These are phyloP conservation scores for Antechinus stuartii DNA, from an alignment of 2,113 vertebrate genomes.

Conservation along the genomic window DNA sequence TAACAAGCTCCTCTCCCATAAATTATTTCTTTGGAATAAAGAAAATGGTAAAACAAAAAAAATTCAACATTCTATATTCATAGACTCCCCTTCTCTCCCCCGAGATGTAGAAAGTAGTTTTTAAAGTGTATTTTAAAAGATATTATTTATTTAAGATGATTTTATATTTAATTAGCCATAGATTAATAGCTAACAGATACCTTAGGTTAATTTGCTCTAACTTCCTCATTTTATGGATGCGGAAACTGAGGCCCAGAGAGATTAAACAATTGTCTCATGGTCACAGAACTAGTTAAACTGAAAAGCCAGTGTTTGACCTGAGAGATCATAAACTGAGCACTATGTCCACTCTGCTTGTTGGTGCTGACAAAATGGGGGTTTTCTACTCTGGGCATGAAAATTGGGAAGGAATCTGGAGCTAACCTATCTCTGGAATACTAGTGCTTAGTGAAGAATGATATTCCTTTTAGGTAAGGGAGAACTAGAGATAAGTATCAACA, in stretches of 20 bases:
- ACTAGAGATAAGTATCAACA: neutral
- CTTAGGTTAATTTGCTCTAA: neutral
- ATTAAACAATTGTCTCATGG: neutral
- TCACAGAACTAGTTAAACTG: neutral
- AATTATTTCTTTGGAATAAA: neutral
- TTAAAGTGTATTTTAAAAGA: neutral
- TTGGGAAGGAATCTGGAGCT: neutral
- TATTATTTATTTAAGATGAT: neutral
- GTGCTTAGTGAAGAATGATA: neutral
- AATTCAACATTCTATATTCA: neutral
- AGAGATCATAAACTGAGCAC: neutral
- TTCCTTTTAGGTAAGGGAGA: neutral
- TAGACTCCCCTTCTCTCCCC: neutral
- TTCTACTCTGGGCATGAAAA: neutral
- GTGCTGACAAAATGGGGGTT: neutral
- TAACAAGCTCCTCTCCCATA: neutral
- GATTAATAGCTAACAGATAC: neutral
- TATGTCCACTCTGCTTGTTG: neutral
- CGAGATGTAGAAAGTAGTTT: neutral
- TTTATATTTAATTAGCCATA: neutral
- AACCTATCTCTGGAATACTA: neutral
- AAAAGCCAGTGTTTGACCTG: neutral
- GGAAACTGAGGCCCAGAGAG: neutral
- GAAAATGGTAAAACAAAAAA: neutral
- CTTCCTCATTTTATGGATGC: neutral